These are phyloP conservation scores for Scarus forsteni DNA, from an alignment of 2,797 vertebrate genomes.

Conservation along the genomic window DNA sequence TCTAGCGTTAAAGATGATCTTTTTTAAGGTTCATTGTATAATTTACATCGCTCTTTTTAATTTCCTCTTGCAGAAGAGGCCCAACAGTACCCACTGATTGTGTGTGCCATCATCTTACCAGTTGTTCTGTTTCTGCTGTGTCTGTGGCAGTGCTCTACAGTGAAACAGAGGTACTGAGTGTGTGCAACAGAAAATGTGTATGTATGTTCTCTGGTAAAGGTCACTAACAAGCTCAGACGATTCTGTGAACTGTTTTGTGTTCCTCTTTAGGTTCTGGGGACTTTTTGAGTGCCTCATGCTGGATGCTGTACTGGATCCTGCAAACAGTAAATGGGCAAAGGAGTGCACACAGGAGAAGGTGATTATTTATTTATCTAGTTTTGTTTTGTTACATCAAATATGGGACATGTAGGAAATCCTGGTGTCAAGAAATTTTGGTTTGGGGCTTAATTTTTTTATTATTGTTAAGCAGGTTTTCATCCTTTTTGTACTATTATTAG, in stretches of 20 bases:
- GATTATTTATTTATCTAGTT: constrained; percentile 25
- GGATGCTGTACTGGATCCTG: constrained; percentile 90
- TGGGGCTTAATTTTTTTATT: no score
- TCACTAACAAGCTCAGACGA: no score
- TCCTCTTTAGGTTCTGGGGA: constrained; percentile 55
- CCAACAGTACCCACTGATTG: background rate
- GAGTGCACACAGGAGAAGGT: constrained; percentile 83
- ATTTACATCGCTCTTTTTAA: constrained; percentile 2
- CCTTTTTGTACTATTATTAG: no score
- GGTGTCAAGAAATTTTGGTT: no score
- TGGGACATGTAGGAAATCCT: no score
- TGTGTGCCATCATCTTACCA: background rate
- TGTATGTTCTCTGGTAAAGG: no score
- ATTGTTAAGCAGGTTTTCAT: no score
- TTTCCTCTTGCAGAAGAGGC: constrained; percentile 66
- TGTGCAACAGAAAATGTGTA: background rate
- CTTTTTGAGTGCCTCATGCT: constrained; percentile 70
- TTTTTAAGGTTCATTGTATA: background rate
- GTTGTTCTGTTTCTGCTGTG: constrained; percentile 58
- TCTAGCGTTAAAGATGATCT: no score
- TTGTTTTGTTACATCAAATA: no score
- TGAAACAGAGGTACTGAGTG: constrained; percentile 80
- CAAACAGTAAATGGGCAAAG: constrained; percentile 92
- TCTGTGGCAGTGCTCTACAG: constrained; percentile 70
- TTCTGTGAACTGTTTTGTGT: background rate